phyloP scores from a whole-genome alignment of 2,888 invertebrate species.

The Tetrapedia diversipes region DNA sequence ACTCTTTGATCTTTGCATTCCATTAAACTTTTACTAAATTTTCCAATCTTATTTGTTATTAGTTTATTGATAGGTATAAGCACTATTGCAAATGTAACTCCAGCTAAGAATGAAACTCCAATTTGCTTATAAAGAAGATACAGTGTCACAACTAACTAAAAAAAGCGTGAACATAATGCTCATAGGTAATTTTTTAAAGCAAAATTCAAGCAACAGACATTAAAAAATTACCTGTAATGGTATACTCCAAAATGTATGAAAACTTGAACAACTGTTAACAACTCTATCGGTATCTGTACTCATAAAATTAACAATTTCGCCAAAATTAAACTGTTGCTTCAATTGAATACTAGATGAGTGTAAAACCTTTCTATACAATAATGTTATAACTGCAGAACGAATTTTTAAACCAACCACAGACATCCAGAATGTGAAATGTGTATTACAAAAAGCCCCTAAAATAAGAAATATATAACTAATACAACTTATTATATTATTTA shows the following conservation, averaged over 20 bases:
- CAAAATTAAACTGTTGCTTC: slow-evolving; percentile 85
- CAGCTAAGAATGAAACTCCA: slow-evolving; percentile 95
- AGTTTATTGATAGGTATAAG: slow-evolving; percentile 96
- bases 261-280: slow-evolving; percentile 97
- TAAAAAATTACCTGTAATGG: slow-evolving; percentile 90
- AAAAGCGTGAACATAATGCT: slow-evolving; percentile 61
- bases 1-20: slow-evolving; percentile 94
- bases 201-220: slow-evolving; percentile 3
- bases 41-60: slow-evolving; percentile 94
- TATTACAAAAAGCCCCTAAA: slow-evolving; percentile 90
- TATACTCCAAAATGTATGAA: slow-evolving; percentile 98
- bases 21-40: slow-evolving; percentile 94
- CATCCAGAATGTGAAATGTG: slow-evolving; percentile 96
- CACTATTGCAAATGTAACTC: slow-evolving; percentile 92
- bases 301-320: slow-evolving; percentile 98
- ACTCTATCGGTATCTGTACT: slow-evolving; percentile 98
- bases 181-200: not conserved
- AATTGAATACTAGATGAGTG: slow-evolving; percentile 77
- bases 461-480: slow-evolving; percentile 55
- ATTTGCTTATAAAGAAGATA: slow-evolving; percentile 94
- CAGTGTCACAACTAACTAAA: slow-evolving; percentile 90
- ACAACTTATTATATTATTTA: slow-evolving; percentile 53
- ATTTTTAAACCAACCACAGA: slow-evolving; percentile 93
- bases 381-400: slow-evolving; percentile 92
- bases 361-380: slow-evolving; percentile 90